A percentile compares a stretch with the other conserved stretches of the same genome.
Conservation (phyloP, 2,113 vertebrate species). For the Petrocephalus microphthalmus region DNA sequence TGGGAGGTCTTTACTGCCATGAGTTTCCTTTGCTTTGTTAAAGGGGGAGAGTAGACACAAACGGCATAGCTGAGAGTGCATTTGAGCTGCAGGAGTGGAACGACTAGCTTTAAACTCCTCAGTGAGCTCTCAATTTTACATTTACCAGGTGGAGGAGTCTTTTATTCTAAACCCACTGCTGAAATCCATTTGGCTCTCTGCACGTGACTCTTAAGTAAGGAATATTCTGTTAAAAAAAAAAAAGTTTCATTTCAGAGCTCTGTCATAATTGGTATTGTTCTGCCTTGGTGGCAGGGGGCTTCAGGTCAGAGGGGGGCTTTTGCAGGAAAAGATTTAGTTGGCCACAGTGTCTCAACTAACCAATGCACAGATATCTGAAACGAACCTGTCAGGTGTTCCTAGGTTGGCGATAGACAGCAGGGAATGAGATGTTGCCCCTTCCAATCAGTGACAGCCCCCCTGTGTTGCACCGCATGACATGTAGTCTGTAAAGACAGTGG, state of each 20-base stretch:
- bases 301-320: not conserved
- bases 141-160: slow-evolving; percentile 69
- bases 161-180: slow-evolving; percentile 72
- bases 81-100: slow-evolving; percentile 65
- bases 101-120: slow-evolving; percentile 59
- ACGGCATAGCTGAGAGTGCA: slow-evolving; percentile 68
- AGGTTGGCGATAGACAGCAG: slow-evolving; percentile 2
- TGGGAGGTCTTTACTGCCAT: slow-evolving; percentile 9
- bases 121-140: slow-evolving; percentile 67
- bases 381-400: not conserved
- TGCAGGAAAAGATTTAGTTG: not conserved
- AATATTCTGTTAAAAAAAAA: slow-evolving; percentile 9
- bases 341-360: slow-evolving; percentile 5
- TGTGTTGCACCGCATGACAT: not conserved
- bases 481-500: slow-evolving; percentile 14
- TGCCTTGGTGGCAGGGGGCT: not conserved
- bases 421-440: not conserved
- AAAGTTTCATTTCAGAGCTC: not conserved
- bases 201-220: slow-evolving; percentile 52
- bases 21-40: slow-evolving; percentile 43
- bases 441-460: not conserved
- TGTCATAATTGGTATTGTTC: slow-evolving; percentile 11
- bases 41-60: slow-evolving; percentile 60
- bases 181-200: slow-evolving; percentile 70
- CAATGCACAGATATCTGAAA: not conserved